A percentile compares a stretch with the other conserved stretches of the same genome.
Evolutionary conservation across 1,140 invertebrate species (phyloP).

Genomic region (Apis florea): DNA sequence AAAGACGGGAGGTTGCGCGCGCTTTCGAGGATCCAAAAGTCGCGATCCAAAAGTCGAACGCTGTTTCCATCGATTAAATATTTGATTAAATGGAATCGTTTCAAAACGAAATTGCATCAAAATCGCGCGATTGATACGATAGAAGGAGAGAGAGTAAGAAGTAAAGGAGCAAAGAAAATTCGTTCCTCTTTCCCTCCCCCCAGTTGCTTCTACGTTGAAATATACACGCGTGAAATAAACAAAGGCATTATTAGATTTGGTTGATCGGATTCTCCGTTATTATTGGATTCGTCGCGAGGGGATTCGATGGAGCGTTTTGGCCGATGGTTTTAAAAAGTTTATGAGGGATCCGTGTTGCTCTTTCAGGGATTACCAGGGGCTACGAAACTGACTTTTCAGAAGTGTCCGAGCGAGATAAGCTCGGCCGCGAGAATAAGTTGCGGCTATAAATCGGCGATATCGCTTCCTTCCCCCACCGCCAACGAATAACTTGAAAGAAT

Average conservation of each 20-base stretch:
- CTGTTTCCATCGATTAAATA: no score
- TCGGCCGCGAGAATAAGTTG: not conserved
- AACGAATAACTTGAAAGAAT: not conserved
- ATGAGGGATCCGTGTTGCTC: not conserved
- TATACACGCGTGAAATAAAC: not conserved
- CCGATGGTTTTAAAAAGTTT: not conserved
- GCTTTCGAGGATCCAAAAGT: conserved; percentile 1
- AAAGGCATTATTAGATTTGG: conserved; percentile 1
- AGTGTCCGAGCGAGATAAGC: not conserved
- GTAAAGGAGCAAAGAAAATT: no score
- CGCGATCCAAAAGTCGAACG: no score
- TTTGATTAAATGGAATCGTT: no score
- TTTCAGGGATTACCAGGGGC: not conserved
- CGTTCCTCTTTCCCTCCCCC: no score
- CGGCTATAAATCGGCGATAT: not conserved
- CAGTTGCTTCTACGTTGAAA: no score
- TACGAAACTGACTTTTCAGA: not conserved
- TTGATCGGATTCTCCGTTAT: not conserved
- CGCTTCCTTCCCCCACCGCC: no score
- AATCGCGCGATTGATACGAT: no score
- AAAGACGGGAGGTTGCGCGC: not conserved
- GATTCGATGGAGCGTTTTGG: not conserved
- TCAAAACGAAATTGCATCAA: no score
- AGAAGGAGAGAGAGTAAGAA: no score
- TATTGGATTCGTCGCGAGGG: not conserved